Evolutionary conservation across 2,113 vertebrate genomes (phyloP).

Genomic region (Eretmochelys imbricata): DNA sequence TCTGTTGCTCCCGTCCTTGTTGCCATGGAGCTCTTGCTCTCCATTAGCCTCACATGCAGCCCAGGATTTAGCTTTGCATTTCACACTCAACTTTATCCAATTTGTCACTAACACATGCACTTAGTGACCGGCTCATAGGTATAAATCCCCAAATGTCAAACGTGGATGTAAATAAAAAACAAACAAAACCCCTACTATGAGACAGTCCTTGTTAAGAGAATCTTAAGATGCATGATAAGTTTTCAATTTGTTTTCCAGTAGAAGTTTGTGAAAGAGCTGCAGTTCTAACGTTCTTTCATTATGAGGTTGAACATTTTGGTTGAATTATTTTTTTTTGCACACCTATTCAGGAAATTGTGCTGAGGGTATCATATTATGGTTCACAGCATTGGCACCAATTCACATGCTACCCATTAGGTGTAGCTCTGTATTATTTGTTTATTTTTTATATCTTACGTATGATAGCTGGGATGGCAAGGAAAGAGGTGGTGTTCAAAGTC

Average conservation of each 20-base stretch:
- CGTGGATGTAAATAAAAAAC: neutral
- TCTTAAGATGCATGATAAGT: neutral
- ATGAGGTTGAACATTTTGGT: neutral
- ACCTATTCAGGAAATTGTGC: neutral
- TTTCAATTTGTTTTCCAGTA: neutral
- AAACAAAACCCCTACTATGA: neutral
- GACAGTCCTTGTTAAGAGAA: neutral
- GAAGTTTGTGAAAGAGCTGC: neutral
- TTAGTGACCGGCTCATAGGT: neutral
- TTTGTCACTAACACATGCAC: neutral
- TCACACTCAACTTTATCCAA: neutral
- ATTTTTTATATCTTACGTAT: neutral
- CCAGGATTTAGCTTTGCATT: neutral
- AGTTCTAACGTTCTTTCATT: neutral
- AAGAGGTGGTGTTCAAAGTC: neutral
- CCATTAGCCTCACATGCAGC: conserved; percentile 27
- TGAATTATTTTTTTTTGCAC: neutral
- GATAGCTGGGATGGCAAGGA: neutral
- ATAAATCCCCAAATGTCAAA: neutral
- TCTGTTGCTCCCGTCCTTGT: conserved; percentile 31
- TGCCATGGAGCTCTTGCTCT: conserved; percentile 63
- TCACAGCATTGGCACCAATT: neutral
- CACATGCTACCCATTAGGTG: accelerated
- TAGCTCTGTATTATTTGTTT: neutral
- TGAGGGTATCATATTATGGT: neutral